Conservation (phyloP, 2,113 vertebrate genomes). For the Urocynchramus pylzowi region DNA sequence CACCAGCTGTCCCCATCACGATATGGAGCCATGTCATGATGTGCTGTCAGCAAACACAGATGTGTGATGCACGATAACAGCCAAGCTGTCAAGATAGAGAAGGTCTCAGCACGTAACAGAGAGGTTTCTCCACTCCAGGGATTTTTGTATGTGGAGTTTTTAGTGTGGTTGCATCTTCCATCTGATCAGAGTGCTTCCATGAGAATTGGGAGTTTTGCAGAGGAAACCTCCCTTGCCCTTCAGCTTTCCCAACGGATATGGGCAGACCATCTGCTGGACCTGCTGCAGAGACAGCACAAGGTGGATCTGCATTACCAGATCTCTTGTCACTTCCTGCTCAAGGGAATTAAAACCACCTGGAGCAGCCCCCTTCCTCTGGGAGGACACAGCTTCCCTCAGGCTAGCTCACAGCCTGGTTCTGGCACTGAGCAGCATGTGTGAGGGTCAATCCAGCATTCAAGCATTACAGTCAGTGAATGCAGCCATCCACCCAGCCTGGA, state of each 20-base stretch:
- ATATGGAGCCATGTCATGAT: fast-evolving
- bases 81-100: background rate
- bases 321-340: background rate
- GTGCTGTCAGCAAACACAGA: background rate
- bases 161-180: background rate
- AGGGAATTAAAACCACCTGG: background rate
- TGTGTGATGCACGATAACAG: background rate
- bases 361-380: background rate
- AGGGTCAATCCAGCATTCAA: background rate
- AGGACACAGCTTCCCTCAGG: background rate
- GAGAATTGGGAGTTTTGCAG: background rate
- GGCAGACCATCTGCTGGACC: background rate
- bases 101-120: background rate
- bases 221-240: background rate
- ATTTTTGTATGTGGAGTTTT: background rate
- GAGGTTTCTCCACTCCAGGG: background rate
- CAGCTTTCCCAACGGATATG: background rate
- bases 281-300: background rate
- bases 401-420: background rate
- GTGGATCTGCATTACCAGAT: background rate
- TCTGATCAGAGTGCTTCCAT: background rate
- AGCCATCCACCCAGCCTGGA: background rate
- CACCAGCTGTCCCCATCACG: background rate
- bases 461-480: background rate
- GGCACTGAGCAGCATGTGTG: fast-evolving